Evolutionary conservation across 2,797 vertebrate genomes (phyloP).

Genomic region (Sarcophilus harrisii): DNA sequence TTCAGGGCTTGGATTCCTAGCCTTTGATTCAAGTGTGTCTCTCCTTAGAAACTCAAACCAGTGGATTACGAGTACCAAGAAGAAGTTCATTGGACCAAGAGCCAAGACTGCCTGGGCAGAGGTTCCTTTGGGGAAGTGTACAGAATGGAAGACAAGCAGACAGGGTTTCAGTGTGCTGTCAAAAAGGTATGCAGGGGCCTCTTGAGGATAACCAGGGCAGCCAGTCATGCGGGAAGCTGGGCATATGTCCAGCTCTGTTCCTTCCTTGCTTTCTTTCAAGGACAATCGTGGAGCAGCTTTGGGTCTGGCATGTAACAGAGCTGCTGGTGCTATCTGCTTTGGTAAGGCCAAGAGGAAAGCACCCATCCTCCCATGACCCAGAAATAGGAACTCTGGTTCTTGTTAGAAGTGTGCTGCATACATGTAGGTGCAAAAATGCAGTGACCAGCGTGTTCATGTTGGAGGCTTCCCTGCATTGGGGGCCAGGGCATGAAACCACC

Average conservation of each 20-base stretch:
- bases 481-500: not conserved
- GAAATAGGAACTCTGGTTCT: not conserved
- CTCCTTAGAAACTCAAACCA: slow-evolving; percentile 90
- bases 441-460: not conserved
- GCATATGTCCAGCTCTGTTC: not conserved
- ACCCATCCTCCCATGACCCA: not conserved
- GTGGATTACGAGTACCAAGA: slow-evolving; percentile 95
- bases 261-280: slow-evolving; percentile 11
- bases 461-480: not conserved
- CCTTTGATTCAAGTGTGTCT: slow-evolving; percentile 29
- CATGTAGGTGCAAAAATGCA: not conserved
- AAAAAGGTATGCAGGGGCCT: slow-evolving; percentile 91
- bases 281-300: accelerated
- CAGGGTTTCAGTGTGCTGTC: slow-evolving; percentile 93
- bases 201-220: not conserved
- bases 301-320: slow-evolving; percentile 1
- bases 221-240: not conserved
- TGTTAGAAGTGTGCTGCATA: not conserved
- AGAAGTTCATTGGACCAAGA: slow-evolving; percentile 90
- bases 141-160: slow-evolving; percentile 92
- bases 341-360: slow-evolving; percentile 26
- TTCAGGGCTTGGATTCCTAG: not conserved
- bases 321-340: not conserved
- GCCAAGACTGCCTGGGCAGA: slow-evolving; percentile 87
- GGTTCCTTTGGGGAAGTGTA: slow-evolving; percentile 96